Evolutionary conservation across 2,888 invertebrate genomes (phyloP).

Genomic region (Limenitis arthemis): DNA sequence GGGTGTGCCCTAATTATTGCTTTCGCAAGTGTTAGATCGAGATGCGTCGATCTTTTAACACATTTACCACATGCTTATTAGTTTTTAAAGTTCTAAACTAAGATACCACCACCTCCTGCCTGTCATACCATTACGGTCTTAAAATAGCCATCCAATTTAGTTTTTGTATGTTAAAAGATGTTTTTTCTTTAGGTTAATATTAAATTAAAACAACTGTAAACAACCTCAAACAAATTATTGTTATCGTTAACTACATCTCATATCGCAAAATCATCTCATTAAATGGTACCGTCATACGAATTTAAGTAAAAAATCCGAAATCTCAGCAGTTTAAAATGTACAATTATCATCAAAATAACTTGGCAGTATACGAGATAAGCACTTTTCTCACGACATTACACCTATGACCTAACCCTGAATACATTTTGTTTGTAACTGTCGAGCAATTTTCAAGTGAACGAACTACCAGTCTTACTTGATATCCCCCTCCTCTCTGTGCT

Average conservation of each 20-base stretch:
- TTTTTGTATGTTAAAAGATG: too few species aligned
- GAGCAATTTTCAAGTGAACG: slow-evolving; percentile 41
- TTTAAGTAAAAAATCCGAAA: slow-evolving; percentile 10
- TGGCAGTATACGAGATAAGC: slow-evolving; percentile 15
- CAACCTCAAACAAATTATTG: not conserved
- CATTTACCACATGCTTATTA: not conserved
- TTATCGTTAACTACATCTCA: slow-evolving; percentile 2
- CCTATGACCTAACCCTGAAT: slow-evolving; percentile 53
- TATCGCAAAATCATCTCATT: slow-evolving; percentile 8
- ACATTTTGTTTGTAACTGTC: slow-evolving; percentile 58
- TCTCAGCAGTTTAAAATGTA: slow-evolving; percentile 8
- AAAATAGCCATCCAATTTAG: not conserved
- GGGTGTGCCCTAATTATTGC: slow-evolving; percentile 66
- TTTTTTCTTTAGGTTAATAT: not conserved
- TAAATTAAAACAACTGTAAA: not conserved
- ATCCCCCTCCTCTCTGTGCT: slow-evolving; percentile 20
- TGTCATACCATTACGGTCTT: not conserved
- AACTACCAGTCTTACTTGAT: slow-evolving; percentile 33
- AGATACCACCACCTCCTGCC: too few species aligned
- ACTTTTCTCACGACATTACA: slow-evolving; percentile 54
- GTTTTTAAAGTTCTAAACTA: not conserved
- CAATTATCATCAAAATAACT: slow-evolving; percentile 17
- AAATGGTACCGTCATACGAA: slow-evolving; percentile 8
- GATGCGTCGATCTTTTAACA: slow-evolving; percentile 3
- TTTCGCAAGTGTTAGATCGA: slow-evolving; percentile 31